Conservation (phyloP, 2,113 vertebrate species). For the Leptocoma aspasia region DNA sequence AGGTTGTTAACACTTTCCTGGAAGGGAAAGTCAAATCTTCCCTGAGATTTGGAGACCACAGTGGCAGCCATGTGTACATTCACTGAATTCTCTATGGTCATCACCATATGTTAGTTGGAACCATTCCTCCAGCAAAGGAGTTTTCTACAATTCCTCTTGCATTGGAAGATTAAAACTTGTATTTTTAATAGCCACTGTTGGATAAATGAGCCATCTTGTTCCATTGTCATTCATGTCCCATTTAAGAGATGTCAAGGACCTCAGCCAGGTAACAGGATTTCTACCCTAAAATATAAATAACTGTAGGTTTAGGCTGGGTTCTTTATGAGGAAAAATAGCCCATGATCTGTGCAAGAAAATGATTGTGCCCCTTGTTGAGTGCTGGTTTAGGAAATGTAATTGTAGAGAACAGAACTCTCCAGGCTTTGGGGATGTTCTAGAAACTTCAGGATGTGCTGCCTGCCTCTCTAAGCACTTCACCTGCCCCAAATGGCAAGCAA, state of each 20-base stretch:
- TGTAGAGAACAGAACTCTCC: not conserved
- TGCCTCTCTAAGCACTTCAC: not conserved
- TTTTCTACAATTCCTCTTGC: not conserved
- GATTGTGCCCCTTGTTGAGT: not conserved
- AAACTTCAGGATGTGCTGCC: not conserved
- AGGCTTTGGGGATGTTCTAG: not conserved
- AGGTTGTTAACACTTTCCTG: not conserved
- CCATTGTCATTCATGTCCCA: not conserved
- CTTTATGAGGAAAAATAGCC: not conserved
- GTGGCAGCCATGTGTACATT: accelerated
- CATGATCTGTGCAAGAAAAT: not conserved
- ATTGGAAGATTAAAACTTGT: not conserved
- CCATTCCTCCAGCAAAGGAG: not conserved
- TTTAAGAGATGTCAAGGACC: not conserved
- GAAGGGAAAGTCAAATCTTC: not conserved
- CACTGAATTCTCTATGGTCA: not conserved
- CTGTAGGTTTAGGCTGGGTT: not conserved
- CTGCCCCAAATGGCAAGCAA: not conserved
- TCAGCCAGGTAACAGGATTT: not conserved
- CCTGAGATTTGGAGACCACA: not conserved
- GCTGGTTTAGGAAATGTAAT: not conserved
- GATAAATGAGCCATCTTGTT: not conserved
- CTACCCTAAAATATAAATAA: not conserved
- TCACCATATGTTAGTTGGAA: not conserved
- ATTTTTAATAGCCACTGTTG: not conserved